A percentile compares a stretch with the other conserved stretches of the same genome.
phyloP scores from a whole-genome alignment of 35 echinoderm and acorn worm species.

The Heliocidaris tuberculata region DNA sequence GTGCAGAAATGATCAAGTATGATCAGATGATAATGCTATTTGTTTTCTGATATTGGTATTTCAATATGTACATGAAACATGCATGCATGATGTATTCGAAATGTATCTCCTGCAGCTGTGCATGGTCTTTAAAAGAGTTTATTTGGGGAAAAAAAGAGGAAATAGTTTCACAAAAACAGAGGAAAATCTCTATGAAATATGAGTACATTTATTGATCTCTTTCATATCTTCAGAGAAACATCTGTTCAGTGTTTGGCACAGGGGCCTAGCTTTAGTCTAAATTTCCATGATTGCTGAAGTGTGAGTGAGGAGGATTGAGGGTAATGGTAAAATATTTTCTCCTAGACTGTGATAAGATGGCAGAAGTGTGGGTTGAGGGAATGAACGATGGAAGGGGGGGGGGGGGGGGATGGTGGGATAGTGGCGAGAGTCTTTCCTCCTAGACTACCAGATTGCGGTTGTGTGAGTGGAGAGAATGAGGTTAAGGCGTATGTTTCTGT shows the following conservation, averaged over 20 bases:
- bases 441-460: background rate
- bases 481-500: slow-evolving; percentile 16
- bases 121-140: too few species aligned
- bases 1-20: too few species aligned
- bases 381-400: background rate
- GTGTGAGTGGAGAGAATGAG: background rate
- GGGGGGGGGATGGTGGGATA: too few species aligned
- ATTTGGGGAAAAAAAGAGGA: background rate
- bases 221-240: background rate
- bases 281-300: background rate
- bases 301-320: too few species aligned
- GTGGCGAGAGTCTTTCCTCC: background rate
- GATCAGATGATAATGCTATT: too few species aligned
- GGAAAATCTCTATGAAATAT: background rate
- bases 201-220: background rate
- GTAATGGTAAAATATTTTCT: too few species aligned
- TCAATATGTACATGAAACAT: too few species aligned
- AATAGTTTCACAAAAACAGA: background rate
- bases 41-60: too few species aligned
- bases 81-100: too few species aligned
- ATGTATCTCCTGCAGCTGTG: too few species aligned
- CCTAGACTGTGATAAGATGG: too few species aligned
- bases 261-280: background rate
- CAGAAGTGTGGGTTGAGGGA: too few species aligned
- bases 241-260: background rate